phyloP scores from a whole-genome alignment of 2,797 vertebrate genomes.

The Phoebastria nigripes region DNA sequence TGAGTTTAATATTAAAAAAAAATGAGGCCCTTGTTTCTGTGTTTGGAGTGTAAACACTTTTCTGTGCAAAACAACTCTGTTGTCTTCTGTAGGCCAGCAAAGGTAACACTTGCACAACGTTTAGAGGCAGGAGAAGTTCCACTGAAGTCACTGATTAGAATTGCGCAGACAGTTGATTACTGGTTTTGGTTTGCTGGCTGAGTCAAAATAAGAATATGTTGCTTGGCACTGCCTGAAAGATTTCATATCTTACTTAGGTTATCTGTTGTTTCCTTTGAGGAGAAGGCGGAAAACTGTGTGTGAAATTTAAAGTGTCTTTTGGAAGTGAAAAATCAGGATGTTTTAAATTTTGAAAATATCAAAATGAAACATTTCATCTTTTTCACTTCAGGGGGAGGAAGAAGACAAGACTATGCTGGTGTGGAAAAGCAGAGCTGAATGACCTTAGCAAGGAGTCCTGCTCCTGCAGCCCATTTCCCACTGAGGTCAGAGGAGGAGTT shows the following conservation, averaged over 20 bases:
- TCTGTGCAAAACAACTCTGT: neutral
- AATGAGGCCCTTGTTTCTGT: neutral
- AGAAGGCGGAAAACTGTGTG: neutral
- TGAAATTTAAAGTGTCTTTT: neutral
- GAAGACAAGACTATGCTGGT: neutral
- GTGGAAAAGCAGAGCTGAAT: neutral
- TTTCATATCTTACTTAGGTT: neutral
- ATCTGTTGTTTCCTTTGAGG: neutral
- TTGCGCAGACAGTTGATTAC: neutral
- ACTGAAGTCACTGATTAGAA: neutral
- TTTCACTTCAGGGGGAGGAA: neutral
- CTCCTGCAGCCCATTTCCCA: neutral
- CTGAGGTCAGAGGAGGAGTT: neutral
- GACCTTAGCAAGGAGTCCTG: neutral
- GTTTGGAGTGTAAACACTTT: neutral
- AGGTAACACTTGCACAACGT: neutral
- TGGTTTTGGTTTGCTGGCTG: neutral
- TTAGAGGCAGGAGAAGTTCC: neutral
- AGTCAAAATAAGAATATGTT: neutral
- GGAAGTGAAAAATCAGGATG: neutral
- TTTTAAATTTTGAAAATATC: neutral
- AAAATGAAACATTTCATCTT: neutral
- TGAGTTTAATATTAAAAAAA: neutral
- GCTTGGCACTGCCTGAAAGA: neutral
- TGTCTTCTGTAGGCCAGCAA: neutral